Conservation (phyloP, 2,888 invertebrate genomes). For the Apodemia mormo region DNA sequence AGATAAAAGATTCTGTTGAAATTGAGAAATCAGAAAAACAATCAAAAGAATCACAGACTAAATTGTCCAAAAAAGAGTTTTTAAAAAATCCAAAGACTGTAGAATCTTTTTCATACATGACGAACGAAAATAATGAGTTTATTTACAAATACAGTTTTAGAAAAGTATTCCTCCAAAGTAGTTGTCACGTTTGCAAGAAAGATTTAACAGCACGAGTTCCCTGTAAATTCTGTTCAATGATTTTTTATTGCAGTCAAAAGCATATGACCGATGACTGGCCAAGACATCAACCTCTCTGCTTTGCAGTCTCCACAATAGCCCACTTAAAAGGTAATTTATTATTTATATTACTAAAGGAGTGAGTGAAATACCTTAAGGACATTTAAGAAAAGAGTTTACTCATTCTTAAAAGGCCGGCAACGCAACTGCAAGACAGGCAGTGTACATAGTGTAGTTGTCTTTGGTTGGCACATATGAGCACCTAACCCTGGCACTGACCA, state of each 20-base stretch:
- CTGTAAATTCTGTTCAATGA: conserved; percentile 80
- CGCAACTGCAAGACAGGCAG: too few species aligned
- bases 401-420: too few species aligned
- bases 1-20: conserved; percentile 66
- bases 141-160: conserved; percentile 85
- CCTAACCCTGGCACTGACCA: too few species aligned
- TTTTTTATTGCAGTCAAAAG: conserved; percentile 83
- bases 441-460: too few species aligned
- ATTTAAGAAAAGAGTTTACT: too few species aligned
- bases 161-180: conserved; percentile 82
- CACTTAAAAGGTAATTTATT: conserved; percentile 71
- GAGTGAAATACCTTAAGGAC: too few species aligned
- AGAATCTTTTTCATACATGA: conserved; percentile 55
- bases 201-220: conserved; percentile 57
- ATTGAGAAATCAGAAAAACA: conserved; percentile 50
- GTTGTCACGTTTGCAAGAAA: conserved; percentile 79
- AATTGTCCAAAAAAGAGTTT: conserved; percentile 47
- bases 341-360: too few species aligned
- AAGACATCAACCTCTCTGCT: conserved; percentile 83
- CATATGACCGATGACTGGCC: conserved; percentile 83
- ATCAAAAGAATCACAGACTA: conserved; percentile 62
- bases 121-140: conserved; percentile 81
- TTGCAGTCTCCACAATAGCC: conserved; percentile 80
- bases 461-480: too few species aligned
- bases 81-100: conserved; percentile 45